phyloP scores from a whole-genome alignment of 2,888 invertebrate genomes.

The Mechanitis messenoides region DNA sequence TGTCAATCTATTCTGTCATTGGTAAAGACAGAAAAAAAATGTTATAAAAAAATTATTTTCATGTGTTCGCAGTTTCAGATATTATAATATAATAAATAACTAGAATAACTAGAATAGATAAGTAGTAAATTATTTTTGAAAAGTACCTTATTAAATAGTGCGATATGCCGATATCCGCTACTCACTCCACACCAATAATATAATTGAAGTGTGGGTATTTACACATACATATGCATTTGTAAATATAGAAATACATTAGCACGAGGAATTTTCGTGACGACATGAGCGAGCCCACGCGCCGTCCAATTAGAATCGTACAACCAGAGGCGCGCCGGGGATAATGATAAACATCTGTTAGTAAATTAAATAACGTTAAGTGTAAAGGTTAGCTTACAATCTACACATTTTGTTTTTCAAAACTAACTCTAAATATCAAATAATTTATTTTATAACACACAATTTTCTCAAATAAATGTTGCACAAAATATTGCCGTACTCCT shows the following conservation, averaged over 20 bases:
- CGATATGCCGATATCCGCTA: constrained; percentile 14
- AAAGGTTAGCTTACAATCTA: constrained; percentile 15
- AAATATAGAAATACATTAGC: constrained; percentile 53
- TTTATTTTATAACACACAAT: background rate
- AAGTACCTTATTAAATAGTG: background rate
- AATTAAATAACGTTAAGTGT: constrained; percentile 9
- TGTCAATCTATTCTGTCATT: no score
- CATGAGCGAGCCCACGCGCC: constrained; percentile 71
- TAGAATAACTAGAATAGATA: no score
- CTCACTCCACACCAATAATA: constrained; percentile 24
- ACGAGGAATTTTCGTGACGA: constrained; percentile 65
- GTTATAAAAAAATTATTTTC: no score
- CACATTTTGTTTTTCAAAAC: background rate
- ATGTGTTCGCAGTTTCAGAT: no score
- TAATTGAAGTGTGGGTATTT: constrained; percentile 30
- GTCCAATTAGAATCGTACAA: constrained; percentile 71
- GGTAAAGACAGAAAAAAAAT: no score
- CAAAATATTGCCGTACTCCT: constrained; percentile 31
- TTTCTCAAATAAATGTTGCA: constrained; percentile 12
- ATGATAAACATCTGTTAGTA: constrained; percentile 33
- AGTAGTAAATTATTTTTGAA: no score
- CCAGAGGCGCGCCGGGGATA: constrained; percentile 78
- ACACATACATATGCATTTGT: constrained; percentile 48
- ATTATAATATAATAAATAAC: no score
- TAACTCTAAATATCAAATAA: background rate